Base-by-base conservation (phyloP, 2,797 vertebrate species). In the Helarctos malayanus region DNA sequence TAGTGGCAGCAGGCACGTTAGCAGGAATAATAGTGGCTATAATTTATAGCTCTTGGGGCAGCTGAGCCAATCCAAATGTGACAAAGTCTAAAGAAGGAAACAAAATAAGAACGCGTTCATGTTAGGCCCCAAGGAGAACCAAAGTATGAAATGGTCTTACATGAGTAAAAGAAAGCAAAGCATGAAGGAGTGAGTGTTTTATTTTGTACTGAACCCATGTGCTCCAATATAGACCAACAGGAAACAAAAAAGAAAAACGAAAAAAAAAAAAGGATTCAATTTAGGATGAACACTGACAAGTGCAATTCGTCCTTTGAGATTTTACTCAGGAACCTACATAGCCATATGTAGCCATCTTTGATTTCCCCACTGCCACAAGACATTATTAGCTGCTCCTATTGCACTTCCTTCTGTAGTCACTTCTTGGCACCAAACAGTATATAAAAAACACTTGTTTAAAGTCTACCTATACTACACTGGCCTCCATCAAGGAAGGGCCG, bases 71-170 rank as follows among this genome's bases (percentile, higher is more conserved):
- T 41, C 21, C 29, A 47, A 96, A 47, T 73, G 32, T 93, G 29
- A 93, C 52, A 35, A 95, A 69, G 18, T 93, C 54, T 71, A 93
- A 89, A 84, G 23, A 87, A 93, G 83, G 29, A 87, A 93, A 79
- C 35, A 78, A 81, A 88, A 54, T 61, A 54, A 47, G 89, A 84
- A 14, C 6, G 11, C 63, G 78, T 83, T 29, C 3, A 68, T 27
- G 57, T 61, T 45, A 61, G 41, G 7, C 18, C 3, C 45, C 27
- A 84, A 71, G 45, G 80, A 38, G 19, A 79, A 25, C 29, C 23
- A 54, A 13, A 15, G 18, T 84, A 84, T 89, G 16, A 93, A 89
- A 89, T 45, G 29, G 23, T 76, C 35, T 69, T 79, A 71, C 6
- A 19, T 49, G 88, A 63, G 29, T 71, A 78, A 84, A 89, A 84